Percentiles rank a stretch among this genome's conserved stretches.
These are phyloP conservation scores for Cylindroiulus punctatus DNA, from an alignment of 2,888 invertebrate genomes.

Conservation along the genomic window DNA sequence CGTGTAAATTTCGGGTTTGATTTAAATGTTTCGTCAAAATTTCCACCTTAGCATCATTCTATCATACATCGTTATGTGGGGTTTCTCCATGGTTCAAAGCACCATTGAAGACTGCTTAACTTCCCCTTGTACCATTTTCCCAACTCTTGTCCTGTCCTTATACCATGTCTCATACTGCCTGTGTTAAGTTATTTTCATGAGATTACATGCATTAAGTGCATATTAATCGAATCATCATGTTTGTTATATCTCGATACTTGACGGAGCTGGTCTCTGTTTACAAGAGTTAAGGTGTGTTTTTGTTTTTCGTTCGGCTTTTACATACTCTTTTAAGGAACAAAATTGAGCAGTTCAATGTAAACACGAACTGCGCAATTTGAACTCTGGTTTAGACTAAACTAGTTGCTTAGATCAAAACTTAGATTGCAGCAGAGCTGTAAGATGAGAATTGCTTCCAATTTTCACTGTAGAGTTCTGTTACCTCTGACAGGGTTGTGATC, in stretches of 20 bases:
- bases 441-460: slow-evolving; percentile 42
- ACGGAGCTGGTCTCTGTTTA: slow-evolving; percentile 50
- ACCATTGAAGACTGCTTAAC: slow-evolving; percentile 14
- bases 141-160: slow-evolving; percentile 42
- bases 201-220: slow-evolving; percentile 48
- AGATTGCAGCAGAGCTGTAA: slow-evolving; percentile 34
- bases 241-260: slow-evolving; percentile 47
- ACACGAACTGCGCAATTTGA: neutral
- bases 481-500: slow-evolving; percentile 38
- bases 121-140: slow-evolving; percentile 25
- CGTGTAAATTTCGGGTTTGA: neutral
- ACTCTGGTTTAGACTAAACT: slow-evolving; percentile 7
- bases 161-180: slow-evolving; percentile 52
- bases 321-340: neutral
- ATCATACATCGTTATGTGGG: slow-evolving; percentile 54
- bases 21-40: slow-evolving; percentile 22
- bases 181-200: slow-evolving; percentile 48
- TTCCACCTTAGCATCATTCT: slow-evolving; percentile 36
- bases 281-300: slow-evolving; percentile 26
- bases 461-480: slow-evolving; percentile 22
- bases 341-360: slow-evolving; percentile 16
- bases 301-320: slow-evolving; percentile 7
- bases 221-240: slow-evolving; percentile 46
- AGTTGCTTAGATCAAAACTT: slow-evolving; percentile 1
- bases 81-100: slow-evolving; percentile 49